These are phyloP conservation scores for Bibio marci DNA, from an alignment of 2,888 invertebrate genomes.

Conservation along the genomic window DNA sequence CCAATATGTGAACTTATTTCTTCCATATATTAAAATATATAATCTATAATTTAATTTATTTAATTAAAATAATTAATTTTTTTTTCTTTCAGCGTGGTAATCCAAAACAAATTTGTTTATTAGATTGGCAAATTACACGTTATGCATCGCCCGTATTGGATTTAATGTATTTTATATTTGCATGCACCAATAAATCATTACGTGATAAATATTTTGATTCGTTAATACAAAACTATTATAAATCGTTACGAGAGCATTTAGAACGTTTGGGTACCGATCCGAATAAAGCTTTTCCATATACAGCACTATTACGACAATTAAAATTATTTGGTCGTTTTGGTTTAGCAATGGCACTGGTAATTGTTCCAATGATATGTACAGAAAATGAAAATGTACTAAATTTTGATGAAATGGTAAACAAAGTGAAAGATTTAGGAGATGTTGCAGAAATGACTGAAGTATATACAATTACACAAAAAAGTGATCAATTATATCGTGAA, in stretches of 20 bases:
- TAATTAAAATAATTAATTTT: too few relatives aligned
- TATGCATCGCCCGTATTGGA: slow-evolving; percentile 23
- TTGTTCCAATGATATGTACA: slow-evolving; percentile 7
- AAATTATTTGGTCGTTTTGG: slow-evolving; percentile 7
- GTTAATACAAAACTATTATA: slow-evolving; percentile 7
- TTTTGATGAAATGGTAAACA: slow-evolving; percentile 5
- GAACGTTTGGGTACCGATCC: slow-evolving; percentile 7
- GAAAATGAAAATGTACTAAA: slow-evolving; percentile 5
- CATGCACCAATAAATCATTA: slow-evolving; percentile 17
- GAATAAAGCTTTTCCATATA: slow-evolving; percentile 7
- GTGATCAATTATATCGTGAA: background rate
- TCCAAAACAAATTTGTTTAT: slow-evolving; percentile 15
- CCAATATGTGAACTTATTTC: too few relatives aligned
- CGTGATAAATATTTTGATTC: slow-evolving; percentile 15
- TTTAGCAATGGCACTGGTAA: slow-evolving; percentile 2
- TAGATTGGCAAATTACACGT: slow-evolving; percentile 25
- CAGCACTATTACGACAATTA: slow-evolving; percentile 7
- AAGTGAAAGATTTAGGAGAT: background rate
- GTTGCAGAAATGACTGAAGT: background rate
- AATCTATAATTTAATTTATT: too few relatives aligned
- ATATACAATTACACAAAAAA: background rate
- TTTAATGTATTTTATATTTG: slow-evolving; percentile 20
- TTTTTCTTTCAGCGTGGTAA: slow-evolving; percentile 10
- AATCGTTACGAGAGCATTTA: slow-evolving; percentile 7
- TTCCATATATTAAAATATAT: too few relatives aligned